Conservation (phyloP, 2,113 vertebrate species). For the Mirounga angustirostris region DNA sequence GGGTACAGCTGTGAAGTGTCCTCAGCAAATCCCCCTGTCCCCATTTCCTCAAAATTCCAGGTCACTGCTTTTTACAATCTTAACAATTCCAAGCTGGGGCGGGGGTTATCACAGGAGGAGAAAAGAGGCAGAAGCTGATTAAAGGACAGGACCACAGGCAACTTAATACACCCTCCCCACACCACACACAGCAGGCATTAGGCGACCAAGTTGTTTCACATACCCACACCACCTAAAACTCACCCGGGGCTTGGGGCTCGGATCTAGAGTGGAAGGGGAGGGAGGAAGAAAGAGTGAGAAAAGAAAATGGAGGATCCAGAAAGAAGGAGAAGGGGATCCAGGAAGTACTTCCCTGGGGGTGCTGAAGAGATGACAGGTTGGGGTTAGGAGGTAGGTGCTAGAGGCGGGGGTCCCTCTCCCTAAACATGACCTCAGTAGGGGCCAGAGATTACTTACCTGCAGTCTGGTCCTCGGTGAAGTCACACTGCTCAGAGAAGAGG, state of each 20-base stretch:
- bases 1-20: neutral
- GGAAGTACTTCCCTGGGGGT: neutral
- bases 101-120: neutral
- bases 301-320: conserved; percentile 68
- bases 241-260: conserved; percentile 81
- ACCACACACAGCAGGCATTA: conserved; percentile 21
- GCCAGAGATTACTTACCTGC: conserved; percentile 89
- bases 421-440: neutral
- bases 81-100: conserved; percentile 10
- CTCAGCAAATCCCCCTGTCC: neutral
- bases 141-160: conserved; percentile 11
- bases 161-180: neutral
- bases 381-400: neutral
- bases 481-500: conserved; percentile 91
- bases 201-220: conserved; percentile 12
- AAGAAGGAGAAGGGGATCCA: conserved; percentile 68
- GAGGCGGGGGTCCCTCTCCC: neutral
- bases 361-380: neutral
- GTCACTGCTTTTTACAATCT: neutral
- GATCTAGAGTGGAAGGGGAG: conserved; percentile 91
- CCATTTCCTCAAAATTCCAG: neutral
- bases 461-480: conserved; percentile 96
- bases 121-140: conserved; percentile 38
- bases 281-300: conserved; percentile 85
- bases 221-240: conserved; percentile 75